A percentile compares a stretch with the other conserved stretches of the same genome.
Evolutionary conservation across 2,113 vertebrate genomes (phyloP).

Genomic region (Myotis brandtii): DNA sequence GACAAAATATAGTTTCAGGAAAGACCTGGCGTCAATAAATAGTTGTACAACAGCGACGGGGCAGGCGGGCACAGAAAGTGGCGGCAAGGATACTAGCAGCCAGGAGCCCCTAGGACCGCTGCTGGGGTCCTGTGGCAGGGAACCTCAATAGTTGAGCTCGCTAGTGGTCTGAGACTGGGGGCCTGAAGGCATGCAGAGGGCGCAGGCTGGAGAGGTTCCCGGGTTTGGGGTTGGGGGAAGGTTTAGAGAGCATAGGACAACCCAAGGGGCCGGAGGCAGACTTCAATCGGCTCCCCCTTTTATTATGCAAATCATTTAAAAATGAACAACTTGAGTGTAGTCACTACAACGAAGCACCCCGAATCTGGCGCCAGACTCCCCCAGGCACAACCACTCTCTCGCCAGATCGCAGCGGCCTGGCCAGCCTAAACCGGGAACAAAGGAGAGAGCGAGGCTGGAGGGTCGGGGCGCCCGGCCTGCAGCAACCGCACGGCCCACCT

Average conservation of each 20-base stretch:
- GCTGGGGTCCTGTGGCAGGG: conserved; percentile 51
- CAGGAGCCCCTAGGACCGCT: conserved; percentile 41
- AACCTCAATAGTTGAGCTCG: conserved; percentile 45
- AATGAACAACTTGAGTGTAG: conserved; percentile 54
- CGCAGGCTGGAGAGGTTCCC: not conserved
- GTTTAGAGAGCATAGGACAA: conserved; percentile 14
- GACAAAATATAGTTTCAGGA: conserved; percentile 87
- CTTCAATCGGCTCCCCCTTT: conserved; percentile 57
- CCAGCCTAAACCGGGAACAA: conserved; percentile 61
- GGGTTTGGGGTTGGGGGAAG: not conserved
- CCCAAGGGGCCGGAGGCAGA: not conserved
- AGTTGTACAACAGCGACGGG: conserved; percentile 71
- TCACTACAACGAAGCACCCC: not conserved
- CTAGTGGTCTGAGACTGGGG: conserved; percentile 54
- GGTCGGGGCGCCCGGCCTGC: not conserved
- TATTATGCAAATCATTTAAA: conserved; percentile 81
- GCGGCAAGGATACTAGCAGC: conserved; percentile 48
- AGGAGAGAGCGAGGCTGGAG: conserved; percentile 48
- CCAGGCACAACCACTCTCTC: not conserved
- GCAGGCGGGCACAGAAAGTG: conserved; percentile 45
- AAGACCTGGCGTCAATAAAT: conserved; percentile 85
- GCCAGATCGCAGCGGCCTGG: not conserved
- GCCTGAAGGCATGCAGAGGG: conserved; percentile 73
- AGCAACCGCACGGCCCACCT: not conserved
- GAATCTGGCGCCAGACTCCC: not conserved